Conservation (phyloP, 2,888 invertebrate species). For the Nephrotoma flavescens region DNA sequence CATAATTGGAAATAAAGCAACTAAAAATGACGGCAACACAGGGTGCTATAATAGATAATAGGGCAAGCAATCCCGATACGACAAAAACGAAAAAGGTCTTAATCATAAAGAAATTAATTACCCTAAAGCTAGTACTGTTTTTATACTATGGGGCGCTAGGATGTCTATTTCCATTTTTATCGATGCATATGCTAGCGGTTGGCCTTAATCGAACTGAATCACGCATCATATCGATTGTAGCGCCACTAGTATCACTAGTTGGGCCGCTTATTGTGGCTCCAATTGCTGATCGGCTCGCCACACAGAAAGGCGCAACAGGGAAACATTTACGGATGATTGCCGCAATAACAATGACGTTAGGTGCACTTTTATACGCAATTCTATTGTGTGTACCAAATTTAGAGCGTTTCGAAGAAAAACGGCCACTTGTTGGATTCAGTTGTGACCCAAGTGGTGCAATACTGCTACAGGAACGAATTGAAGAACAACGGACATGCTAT, state of each 20-base stretch:
- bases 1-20: background rate
- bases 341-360: constrained; percentile 48
- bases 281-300: constrained; percentile 47
- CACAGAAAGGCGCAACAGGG: constrained; percentile 36
- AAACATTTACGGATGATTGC: constrained; percentile 52
- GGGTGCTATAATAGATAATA: background rate
- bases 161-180: constrained; percentile 8
- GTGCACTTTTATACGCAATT: constrained; percentile 52
- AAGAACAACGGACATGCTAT: constrained; percentile 48
- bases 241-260: constrained; percentile 63
- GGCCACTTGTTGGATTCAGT: constrained; percentile 51
- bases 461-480: constrained; percentile 58
- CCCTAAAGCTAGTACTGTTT: constrained; percentile 67
- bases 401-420: constrained; percentile 38
- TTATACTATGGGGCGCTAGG: constrained; percentile 60
- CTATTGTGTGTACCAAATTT: constrained; percentile 52
- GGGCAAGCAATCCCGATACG: background rate
- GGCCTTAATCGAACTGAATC: constrained; percentile 62
- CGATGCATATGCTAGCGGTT: constrained; percentile 9
- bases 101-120: constrained; percentile 55
- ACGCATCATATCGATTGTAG: constrained; percentile 60
- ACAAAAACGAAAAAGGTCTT: constrained; percentile 24
- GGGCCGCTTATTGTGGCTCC: constrained; percentile 66
- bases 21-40: background rate
- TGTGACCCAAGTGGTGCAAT: constrained; percentile 55